Percentiles rank a stretch among this genome's conserved stretches.
Conservation (phyloP, 2,888 invertebrate species). For the Polydrusus tereticollis region DNA sequence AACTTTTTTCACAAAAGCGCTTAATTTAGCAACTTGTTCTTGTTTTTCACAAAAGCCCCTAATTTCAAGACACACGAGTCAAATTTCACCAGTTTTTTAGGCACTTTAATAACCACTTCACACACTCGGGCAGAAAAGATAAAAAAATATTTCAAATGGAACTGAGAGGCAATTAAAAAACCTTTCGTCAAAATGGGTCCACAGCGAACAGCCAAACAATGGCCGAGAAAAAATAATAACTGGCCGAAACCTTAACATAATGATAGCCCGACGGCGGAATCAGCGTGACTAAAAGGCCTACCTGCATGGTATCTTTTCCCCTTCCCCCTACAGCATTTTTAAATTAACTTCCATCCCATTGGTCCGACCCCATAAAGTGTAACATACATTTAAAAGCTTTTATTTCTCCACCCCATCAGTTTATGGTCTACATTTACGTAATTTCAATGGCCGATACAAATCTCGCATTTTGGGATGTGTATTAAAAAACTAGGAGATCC, state of each 20-base stretch:
- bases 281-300: constrained; percentile 51
- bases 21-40: not conserved
- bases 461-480: not conserved
- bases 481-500: not conserved
- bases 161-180: constrained; percentile 41
- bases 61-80: not conserved
- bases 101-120: constrained; percentile 16
- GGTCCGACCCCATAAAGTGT: constrained; percentile 53
- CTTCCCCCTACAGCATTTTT: constrained; percentile 59
- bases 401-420: constrained; percentile 48
- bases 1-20: not conserved
- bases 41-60: not conserved
- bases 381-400: constrained; percentile 42
- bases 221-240: constrained; percentile 46
- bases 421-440: constrained; percentile 41
- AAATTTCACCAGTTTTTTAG: not conserved
- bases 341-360: constrained; percentile 63
- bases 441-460: constrained; percentile 38
- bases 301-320: constrained; percentile 51
- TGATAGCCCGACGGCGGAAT: constrained; percentile 47
- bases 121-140: constrained; percentile 3
- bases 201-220: constrained; percentile 39
- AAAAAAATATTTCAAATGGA: constrained; percentile 28
- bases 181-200: constrained; percentile 38
- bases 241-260: constrained; percentile 46